These are phyloP conservation scores for Orius laevigatus DNA, from an alignment of 1,140 invertebrate species.

Conservation along the genomic window DNA sequence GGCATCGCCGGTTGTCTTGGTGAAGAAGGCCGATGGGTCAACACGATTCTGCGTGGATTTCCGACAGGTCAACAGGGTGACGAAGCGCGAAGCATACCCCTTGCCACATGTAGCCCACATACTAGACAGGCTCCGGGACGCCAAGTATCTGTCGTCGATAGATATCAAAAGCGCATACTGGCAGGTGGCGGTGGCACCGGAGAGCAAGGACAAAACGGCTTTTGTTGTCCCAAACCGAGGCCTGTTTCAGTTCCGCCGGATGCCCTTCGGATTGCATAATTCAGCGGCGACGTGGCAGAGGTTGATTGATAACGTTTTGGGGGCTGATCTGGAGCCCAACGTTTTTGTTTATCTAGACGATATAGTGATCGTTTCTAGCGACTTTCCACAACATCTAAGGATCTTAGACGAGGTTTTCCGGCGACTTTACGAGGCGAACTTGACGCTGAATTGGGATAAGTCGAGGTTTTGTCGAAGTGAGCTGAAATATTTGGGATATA, in stretches of 20 bases:
- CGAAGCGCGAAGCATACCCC: slow-evolving; percentile 18
- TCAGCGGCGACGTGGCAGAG: slow-evolving; percentile 27
- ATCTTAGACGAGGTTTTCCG: slow-evolving; percentile 11
- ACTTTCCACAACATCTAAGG: slow-evolving; percentile 4
- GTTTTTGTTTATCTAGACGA: slow-evolving; percentile 25
- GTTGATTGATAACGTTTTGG: slow-evolving; percentile 24
- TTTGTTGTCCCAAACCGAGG: not conserved
- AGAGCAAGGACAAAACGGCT: not conserved
- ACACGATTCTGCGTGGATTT: slow-evolving; percentile 21
- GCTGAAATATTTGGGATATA: slow-evolving; percentile 12
- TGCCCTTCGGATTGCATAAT: slow-evolving; percentile 30
- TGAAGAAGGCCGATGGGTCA: slow-evolving; percentile 19
- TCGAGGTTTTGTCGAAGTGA: slow-evolving; percentile 2
- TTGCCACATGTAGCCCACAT: not conserved
- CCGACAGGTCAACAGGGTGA: slow-evolving; percentile 15
- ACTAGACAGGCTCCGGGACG: slow-evolving; percentile 19
- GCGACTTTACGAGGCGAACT: not conserved
- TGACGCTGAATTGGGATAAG: not conserved
- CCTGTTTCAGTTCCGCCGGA: slow-evolving; percentile 25
- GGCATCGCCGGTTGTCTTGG: slow-evolving; percentile 21
- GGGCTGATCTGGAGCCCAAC: slow-evolving; percentile 22
- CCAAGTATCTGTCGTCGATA: slow-evolving; percentile 23
- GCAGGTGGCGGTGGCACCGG: slow-evolving; percentile 23
- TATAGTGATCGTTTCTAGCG: slow-evolving; percentile 22
- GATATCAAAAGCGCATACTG: slow-evolving; percentile 25